Evolutionary conservation across 2,113 vertebrate genomes (phyloP), one percentile per base, ranked within the genome.

Genomic region (Chaetodon trifascialis): DNA sequence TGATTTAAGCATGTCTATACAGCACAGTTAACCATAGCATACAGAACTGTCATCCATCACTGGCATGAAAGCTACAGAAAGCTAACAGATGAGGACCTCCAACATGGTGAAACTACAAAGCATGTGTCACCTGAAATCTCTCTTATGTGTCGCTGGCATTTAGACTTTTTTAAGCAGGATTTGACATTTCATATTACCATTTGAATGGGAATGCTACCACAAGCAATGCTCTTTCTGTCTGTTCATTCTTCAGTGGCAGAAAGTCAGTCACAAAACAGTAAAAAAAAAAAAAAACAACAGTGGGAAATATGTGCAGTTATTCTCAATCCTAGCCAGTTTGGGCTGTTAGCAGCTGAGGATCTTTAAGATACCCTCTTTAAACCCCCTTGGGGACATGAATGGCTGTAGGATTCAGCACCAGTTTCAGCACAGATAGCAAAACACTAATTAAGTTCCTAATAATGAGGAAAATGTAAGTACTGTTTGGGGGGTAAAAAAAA

Each of bases 131-230:
- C 82, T 76, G 42, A 74, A 69, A 87, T 63, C 56, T 56, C 46
- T 72, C 49, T 46, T 23, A 49, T 62, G 60, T 78, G 64, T 65
- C 15, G 44, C 70, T 79, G 60, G 62, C 79, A 73, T 83, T 88
- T 79, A 67, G 64, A 73, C 38, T 64, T 82, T 81, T 75, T 21
- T 10, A 51, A 80, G 76, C n/a, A 65, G 76, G 55, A 78, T 86
- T 83, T 90, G 76, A 83, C 83, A 85, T 87, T 82, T 83, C 17
- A 46, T 49, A 74, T 85, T 82, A 69, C 38, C 82, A 76, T 85
- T 63, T 80, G 75, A 76, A 87, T 84, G 44, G 40, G 14, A 25
- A 25, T 17, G 46, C 62, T 71, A 62, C 67, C 44, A 46, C 63
- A 54, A 69, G 73, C 58, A 21, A 46, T 46, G 47, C 52, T 44